Percentiles rank a stretch among this genome's conserved stretches.
Evolutionary conservation across 92 coral and sea anemone genomes (phyloP).

Genomic region (Desmophyllum pertusum): DNA sequence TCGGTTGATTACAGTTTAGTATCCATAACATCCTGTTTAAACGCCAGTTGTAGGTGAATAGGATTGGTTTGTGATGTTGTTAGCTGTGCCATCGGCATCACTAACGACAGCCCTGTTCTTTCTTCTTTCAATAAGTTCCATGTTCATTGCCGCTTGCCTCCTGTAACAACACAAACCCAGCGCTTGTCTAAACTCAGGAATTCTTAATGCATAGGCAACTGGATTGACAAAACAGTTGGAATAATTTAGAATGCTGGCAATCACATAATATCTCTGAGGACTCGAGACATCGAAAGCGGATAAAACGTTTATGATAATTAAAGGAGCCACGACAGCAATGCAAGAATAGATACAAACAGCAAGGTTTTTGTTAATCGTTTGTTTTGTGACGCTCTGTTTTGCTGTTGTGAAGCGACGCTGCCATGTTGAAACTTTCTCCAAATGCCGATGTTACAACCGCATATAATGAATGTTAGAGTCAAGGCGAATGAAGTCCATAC

Average conservation of each 20-base stretch:
- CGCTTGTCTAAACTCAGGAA: no score
- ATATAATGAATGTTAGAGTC: background rate
- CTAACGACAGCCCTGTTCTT: background rate
- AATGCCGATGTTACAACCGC: constrained; percentile 12
- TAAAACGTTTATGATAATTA: background rate
- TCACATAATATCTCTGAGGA: no score
- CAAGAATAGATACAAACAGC: constrained; percentile 5
- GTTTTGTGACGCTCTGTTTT: constrained; percentile 8
- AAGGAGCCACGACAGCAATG: constrained; percentile 1
- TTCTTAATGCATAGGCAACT: no score
- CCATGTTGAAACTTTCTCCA: constrained; percentile 17
- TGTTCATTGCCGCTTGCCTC: background rate
- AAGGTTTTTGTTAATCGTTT: constrained; percentile 3
- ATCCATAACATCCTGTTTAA: background rate
- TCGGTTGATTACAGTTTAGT: background rate
- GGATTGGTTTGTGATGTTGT: background rate
- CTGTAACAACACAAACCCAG: background rate
- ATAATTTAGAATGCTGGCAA: background rate
- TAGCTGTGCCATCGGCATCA: background rate
- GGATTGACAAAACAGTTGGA: no score
- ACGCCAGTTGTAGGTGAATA: background rate
- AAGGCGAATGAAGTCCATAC: background rate
- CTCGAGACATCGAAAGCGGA: background rate
- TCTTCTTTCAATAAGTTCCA: background rate
- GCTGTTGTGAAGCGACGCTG: background rate